Conservation (phyloP, 2,888 invertebrate species). For the Adineta ricciae region DNA sequence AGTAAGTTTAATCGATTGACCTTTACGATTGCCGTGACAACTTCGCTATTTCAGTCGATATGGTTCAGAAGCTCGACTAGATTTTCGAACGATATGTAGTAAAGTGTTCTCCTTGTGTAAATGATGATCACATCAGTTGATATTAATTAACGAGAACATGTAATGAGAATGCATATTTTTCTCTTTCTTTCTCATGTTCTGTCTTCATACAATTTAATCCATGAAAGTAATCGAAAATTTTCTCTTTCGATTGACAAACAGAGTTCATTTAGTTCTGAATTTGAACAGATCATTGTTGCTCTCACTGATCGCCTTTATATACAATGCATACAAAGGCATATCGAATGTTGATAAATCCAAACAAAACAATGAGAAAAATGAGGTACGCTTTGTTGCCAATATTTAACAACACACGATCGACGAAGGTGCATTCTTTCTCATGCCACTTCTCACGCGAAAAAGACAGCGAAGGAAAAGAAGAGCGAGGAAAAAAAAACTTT, state of each 20-base stretch:
- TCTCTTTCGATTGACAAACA: slow-evolving; percentile 2
- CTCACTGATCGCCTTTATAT: not conserved
- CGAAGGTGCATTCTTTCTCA: slow-evolving; percentile 1
- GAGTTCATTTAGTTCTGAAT: slow-evolving; percentile 1
- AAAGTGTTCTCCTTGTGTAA: too few species aligned
- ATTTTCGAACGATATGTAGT: too few species aligned
- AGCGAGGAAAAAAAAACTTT: not conserved
- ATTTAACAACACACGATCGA: slow-evolving; percentile 9
- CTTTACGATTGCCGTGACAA: too few species aligned
- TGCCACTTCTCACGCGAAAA: not conserved
- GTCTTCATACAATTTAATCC: not conserved
- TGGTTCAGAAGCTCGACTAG: too few species aligned
- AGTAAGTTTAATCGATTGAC: not conserved
- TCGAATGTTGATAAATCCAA: slow-evolving; percentile 15
- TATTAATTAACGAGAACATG: too few species aligned
- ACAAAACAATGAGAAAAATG: not conserved
- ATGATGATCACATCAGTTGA: too few species aligned
- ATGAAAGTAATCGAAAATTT: not conserved
- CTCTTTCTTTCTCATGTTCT: not conserved
- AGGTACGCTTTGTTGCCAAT: not conserved
- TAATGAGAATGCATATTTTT: too few species aligned
- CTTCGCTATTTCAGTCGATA: too few species aligned
- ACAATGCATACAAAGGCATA: slow-evolving; percentile 5
- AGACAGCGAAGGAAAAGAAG: not conserved
- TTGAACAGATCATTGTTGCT: slow-evolving; percentile 9